A percentile compares a stretch with the other conserved stretches of the same genome.
Conservation (phyloP, 1,140 invertebrate species). For the Oryctes rhinoceros region DNA sequence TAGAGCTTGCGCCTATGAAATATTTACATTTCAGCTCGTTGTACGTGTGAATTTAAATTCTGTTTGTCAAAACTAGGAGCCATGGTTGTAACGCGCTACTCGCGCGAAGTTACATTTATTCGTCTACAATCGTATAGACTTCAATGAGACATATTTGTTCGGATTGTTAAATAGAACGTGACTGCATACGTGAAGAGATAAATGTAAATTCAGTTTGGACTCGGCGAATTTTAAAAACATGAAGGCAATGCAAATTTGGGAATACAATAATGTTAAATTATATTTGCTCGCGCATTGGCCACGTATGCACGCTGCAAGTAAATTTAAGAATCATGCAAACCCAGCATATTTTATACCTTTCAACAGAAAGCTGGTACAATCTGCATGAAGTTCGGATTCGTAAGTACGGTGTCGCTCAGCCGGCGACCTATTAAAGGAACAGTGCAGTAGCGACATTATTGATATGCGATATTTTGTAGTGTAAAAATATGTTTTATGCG, state of each 20-base stretch:
- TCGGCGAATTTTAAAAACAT: background rate
- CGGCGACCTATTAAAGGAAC: no score
- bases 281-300: background rate
- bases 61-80: conserved; percentile 50
- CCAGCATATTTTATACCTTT: no score
- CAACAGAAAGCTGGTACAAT: no score
- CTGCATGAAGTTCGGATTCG: no score
- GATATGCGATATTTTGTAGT: no score
- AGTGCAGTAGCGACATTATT: no score
- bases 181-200: background rate
- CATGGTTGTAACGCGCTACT: conserved; percentile 10
- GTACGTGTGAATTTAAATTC: conserved; percentile 49
- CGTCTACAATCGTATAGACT: conserved; percentile 12
- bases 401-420: no score
- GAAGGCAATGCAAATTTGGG: background rate
- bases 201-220: conserved; percentile 11
- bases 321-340: background rate
- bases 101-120: conserved; percentile 7
- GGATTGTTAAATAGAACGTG: conserved; percentile 14
- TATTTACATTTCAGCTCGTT: conserved; percentile 50
- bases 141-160: conserved; percentile 24
- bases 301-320: background rate
- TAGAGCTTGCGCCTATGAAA: conserved; percentile 47
- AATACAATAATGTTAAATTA: conserved; percentile 2
- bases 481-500: no score